Conservation (phyloP, 1,140 invertebrate species). For the Rhyzopertha dominica region DNA sequence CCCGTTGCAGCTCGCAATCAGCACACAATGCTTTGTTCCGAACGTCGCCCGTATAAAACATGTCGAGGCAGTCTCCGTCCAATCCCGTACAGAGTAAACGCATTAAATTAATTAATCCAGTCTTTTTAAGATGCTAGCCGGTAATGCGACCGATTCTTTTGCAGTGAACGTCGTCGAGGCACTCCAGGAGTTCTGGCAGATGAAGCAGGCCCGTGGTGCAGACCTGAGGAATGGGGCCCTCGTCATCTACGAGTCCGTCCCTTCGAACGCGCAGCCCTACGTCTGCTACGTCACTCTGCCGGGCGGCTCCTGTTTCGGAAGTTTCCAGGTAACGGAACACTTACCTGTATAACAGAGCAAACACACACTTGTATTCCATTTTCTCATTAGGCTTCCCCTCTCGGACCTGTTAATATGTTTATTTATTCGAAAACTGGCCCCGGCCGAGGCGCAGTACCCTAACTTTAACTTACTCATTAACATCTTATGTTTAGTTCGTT, state of each 20-base stretch:
- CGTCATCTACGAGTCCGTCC: constrained; percentile 93
- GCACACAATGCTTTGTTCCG: constrained; percentile 24
- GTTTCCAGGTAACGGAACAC: constrained; percentile 69
- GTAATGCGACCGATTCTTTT: too few relatives aligned
- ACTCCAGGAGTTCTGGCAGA: constrained; percentile 95
- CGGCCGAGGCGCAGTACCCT: too few relatives aligned
- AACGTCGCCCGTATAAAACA: constrained; percentile 21
- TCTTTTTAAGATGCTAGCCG: too few relatives aligned
- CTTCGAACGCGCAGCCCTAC: constrained; percentile 82
- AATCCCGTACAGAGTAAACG: constrained; percentile 26
- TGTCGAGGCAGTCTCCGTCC: constrained; percentile 20
- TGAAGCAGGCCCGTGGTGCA: constrained; percentile 85
- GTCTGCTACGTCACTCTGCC: constrained; percentile 93
- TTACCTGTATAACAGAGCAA: too few relatives aligned
- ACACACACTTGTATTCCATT: too few relatives aligned
- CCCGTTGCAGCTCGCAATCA: constrained; percentile 23
- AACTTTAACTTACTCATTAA: too few relatives aligned
- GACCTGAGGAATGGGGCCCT: constrained; percentile 84
- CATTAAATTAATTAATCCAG: too few relatives aligned
- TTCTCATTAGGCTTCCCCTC: too few relatives aligned
- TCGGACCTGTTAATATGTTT: constrained; percentile 12
- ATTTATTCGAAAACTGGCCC: too few relatives aligned
- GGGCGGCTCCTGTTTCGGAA: constrained; percentile 92
- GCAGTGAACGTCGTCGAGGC: constrained; percentile 92
- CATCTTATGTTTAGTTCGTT: too few relatives aligned